Base-by-base conservation (phyloP, 2,113 vertebrate species). In the Eonycteris spelaea region DNA sequence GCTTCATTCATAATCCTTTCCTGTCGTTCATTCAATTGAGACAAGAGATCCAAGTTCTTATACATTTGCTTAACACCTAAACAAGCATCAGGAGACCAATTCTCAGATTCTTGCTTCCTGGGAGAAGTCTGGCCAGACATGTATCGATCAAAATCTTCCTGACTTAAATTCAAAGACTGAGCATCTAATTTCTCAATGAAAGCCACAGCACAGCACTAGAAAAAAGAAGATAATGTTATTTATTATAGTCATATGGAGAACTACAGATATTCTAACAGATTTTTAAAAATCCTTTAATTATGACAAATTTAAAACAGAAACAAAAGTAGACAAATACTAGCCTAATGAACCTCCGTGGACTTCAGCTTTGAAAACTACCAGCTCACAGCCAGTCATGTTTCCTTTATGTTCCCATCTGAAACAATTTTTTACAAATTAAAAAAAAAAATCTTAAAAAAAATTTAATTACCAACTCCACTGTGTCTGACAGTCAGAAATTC, bases 131-230 rank as follows among this genome's bases (percentile, higher is more conserved):
- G 99, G 93, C 99, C 99, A 0, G 99, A 99, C 99, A 99, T 99
- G 98, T 99, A 99, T 55, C 99, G 99, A 98, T 99, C 99, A 71
- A 99, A 99, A 93, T 99, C 99, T 94, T 99, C 99, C 28, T 99
- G 98, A 96, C 99, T 99, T 77, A 99, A 98, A 77, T 99, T 99
- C 91, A 99, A 98, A 18, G 99, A 99, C 97, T 99, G 99, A 96
- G 99, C 99, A 21, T 99, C 99, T 98, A 99, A 94, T 95, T 99
- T 99, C 95, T 99, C 99, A 68, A 99, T 99, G 97, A 99, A 99
- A 97, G 99, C 99, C 94, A 99, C 99, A 0, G 99, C 99, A 71
- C 99, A 99, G 98, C 99, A 99, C 99, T 99, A 82, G 26, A 93
- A 96, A 96, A 92, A 57, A 80, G 15, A 85, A 96, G 45, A 97